Conservation (phyloP, 2,797 vertebrate species). For the Gymnoscopelus braueri region DNA sequence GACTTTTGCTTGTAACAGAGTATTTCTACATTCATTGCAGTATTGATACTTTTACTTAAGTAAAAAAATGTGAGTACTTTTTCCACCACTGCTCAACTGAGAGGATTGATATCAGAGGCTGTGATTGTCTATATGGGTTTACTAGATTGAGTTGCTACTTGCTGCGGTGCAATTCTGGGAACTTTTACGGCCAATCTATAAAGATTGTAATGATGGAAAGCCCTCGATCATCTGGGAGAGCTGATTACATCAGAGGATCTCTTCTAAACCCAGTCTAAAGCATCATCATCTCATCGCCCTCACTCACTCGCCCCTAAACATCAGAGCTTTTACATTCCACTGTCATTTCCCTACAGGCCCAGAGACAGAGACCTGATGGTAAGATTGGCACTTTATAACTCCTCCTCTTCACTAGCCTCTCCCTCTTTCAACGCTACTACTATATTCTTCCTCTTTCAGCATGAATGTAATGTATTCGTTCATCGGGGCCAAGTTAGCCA, state of each 20-base stretch:
- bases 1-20: too few relatives aligned
- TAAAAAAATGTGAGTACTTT: too few relatives aligned
- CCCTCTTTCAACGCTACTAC: too few relatives aligned
- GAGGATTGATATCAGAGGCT: slow-evolving; percentile 71
- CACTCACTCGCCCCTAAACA: slow-evolving; percentile 71
- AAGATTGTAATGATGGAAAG: slow-evolving; percentile 79
- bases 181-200: slow-evolving; percentile 70
- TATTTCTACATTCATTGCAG: too few relatives aligned
- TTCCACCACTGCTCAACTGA: too few relatives aligned
- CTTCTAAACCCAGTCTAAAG: slow-evolving; percentile 60
- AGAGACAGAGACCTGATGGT: slow-evolving; percentile 45
- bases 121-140: slow-evolving; percentile 66
- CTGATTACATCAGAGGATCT: slow-evolving; percentile 76
- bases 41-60: too few relatives aligned
- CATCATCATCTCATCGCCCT: slow-evolving; percentile 77
- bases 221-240: slow-evolving; percentile 73
- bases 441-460: too few relatives aligned
- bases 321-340: slow-evolving; percentile 71
- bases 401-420: neutral
- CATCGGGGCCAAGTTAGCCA: too few relatives aligned
- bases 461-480: too few relatives aligned
- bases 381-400: slow-evolving; percentile 41
- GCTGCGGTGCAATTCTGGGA: slow-evolving; percentile 69
- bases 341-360: slow-evolving; percentile 59
- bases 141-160: slow-evolving; percentile 72